Conservation (phyloP, 2,888 invertebrate genomes). For the Brachylomia viminalis region DNA sequence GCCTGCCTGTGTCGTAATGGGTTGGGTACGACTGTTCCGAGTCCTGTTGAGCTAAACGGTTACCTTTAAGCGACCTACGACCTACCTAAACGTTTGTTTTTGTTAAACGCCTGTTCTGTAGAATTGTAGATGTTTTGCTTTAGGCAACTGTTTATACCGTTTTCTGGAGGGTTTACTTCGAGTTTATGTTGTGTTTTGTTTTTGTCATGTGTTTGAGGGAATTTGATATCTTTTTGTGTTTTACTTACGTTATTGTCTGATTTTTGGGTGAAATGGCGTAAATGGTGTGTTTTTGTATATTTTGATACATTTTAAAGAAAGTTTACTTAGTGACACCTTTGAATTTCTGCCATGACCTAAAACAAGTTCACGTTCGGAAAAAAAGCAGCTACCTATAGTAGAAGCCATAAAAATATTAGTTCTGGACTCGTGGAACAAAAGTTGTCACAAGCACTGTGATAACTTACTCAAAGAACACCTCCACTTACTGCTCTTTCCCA, state of each 20-base stretch:
- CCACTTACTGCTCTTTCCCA: not conserved
- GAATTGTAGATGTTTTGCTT: conserved; percentile 14
- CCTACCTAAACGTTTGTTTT: conserved; percentile 36
- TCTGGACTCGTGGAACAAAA: not conserved
- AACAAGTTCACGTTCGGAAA: not conserved
- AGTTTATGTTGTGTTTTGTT: conserved; percentile 11
- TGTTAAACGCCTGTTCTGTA: conserved; percentile 26
- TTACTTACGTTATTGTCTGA: not conserved
- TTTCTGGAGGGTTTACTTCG: not conserved
- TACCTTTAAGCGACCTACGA: conserved; percentile 26
- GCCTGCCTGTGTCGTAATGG: conserved; percentile 17
- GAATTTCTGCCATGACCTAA: not conserved
- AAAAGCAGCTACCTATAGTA: no score
- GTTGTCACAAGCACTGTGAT: not conserved
- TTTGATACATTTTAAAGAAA: not conserved
- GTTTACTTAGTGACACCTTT: not conserved
- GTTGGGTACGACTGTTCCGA: conserved; percentile 20
- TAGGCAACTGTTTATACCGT: conserved; percentile 21
- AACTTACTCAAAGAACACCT: not conserved
- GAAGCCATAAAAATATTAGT: no score
- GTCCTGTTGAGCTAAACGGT: conserved; percentile 37
- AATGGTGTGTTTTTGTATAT: not conserved
- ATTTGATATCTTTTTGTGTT: not conserved
- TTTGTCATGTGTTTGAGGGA: conserved; percentile 18
- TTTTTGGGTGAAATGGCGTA: no score